Conservation (phyloP, 2,797 vertebrate species). For the Lacerta viridis region DNA sequence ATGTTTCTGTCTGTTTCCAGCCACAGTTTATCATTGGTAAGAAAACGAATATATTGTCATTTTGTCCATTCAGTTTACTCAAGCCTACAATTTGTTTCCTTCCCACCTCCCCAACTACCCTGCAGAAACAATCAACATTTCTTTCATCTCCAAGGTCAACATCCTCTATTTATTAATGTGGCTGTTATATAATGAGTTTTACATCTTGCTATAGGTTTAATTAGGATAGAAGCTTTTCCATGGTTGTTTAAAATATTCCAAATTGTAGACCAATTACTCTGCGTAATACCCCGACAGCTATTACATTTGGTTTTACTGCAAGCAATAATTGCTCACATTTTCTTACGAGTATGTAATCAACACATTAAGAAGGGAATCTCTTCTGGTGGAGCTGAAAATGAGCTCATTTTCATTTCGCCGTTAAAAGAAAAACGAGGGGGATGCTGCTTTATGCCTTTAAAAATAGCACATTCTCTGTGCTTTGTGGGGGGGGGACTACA, state of each 20-base stretch:
- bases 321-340: constrained; percentile 40
- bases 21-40: constrained; percentile 57
- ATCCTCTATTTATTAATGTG: constrained; percentile 25
- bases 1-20: constrained; percentile 24
- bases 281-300: constrained; percentile 38
- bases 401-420: neutral
- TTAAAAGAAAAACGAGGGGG: constrained; percentile 4
- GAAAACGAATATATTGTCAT: constrained; percentile 51
- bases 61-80: constrained; percentile 51
- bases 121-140: constrained; percentile 46
- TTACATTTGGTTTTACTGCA: constrained; percentile 46
- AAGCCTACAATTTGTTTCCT: constrained; percentile 47
- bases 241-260: constrained; percentile 50
- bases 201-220: constrained; percentile 30
- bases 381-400: constrained; percentile 22
- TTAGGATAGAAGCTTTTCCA: constrained; percentile 10
- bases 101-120: neutral
- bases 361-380: constrained; percentile 9
- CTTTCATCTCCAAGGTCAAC: constrained; percentile 53
- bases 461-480: constrained; percentile 17
- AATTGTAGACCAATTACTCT: constrained; percentile 52
- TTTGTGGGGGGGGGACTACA: constrained; percentile 26
- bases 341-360: constrained; percentile 49
- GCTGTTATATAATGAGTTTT: constrained; percentile 48
- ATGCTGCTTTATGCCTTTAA: constrained; percentile 12